phyloP scores from a whole-genome alignment of 2,113 vertebrate genomes.

The Boulengeromyrus knoepffleri region DNA sequence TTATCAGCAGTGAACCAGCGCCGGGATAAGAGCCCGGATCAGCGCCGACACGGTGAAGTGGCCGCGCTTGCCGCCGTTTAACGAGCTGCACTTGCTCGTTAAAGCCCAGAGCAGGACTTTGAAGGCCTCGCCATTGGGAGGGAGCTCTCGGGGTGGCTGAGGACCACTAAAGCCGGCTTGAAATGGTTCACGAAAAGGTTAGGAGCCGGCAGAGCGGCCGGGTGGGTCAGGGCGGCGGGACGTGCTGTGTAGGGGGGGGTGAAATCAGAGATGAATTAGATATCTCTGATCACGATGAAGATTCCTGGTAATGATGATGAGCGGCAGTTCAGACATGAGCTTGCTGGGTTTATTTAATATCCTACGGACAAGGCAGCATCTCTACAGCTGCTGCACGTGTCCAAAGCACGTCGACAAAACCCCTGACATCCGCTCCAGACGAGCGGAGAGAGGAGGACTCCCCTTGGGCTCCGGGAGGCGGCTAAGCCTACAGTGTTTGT shows the following conservation, averaged over 20 bases:
- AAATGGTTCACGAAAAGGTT: slow-evolving; percentile 61
- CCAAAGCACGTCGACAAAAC: neutral
- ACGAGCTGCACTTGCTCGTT: slow-evolving; percentile 48
- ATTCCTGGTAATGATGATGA: slow-evolving; percentile 54
- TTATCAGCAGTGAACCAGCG: slow-evolving; percentile 52
- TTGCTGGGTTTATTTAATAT: slow-evolving; percentile 14
- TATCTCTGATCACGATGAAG: slow-evolving; percentile 64
- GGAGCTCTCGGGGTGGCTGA: slow-evolving; percentile 17
- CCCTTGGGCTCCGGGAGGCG: neutral
- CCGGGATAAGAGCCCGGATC: slow-evolving; percentile 41
- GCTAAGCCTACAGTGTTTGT: neutral
- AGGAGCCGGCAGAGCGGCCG: slow-evolving; percentile 23
- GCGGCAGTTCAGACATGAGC: slow-evolving; percentile 57
- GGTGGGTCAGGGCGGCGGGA: slow-evolving; percentile 44
- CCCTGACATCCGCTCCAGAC: neutral
- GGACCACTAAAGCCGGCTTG: slow-evolving; percentile 32
- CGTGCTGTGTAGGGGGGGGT: slow-evolving; percentile 26
- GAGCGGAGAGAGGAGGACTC: neutral
- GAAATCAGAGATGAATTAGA: slow-evolving; percentile 54
- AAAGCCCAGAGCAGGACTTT: slow-evolving; percentile 37
- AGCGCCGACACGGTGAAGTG: slow-evolving; percentile 50
- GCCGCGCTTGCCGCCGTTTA: slow-evolving; percentile 58
- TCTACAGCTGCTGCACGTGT: slow-evolving; percentile 20
- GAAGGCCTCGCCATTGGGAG: slow-evolving; percentile 16
- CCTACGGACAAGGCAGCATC: slow-evolving; percentile 31